phyloP scores from a whole-genome alignment of 2,113 vertebrate species.

The Colossoma macropomum region DNA sequence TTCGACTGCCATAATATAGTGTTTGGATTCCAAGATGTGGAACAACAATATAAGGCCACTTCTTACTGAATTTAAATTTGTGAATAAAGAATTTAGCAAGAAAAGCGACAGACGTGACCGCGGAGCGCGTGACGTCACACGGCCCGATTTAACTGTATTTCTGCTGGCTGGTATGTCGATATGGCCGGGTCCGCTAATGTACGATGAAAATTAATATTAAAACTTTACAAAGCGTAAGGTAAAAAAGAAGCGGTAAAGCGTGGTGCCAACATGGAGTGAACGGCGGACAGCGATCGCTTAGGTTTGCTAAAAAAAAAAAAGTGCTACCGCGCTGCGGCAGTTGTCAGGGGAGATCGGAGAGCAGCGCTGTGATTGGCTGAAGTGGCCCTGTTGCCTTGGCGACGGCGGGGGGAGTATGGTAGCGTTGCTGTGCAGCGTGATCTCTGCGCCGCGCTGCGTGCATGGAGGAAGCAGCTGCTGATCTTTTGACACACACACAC shows the following conservation, averaged over 20 bases:
- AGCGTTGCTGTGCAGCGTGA: slow-evolving; percentile 84
- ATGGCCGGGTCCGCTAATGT: too few species aligned
- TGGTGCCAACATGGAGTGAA: not conserved
- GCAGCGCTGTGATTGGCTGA: slow-evolving; percentile 78
- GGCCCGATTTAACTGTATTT: not conserved
- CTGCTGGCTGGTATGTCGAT: too few species aligned
- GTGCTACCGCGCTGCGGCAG: slow-evolving; percentile 81
- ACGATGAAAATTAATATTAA: too few species aligned
- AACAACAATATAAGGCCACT: too few species aligned
- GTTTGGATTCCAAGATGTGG: too few species aligned
- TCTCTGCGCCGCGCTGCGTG: slow-evolving; percentile 88
- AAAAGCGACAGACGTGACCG: too few species aligned
- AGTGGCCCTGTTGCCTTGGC: slow-evolving; percentile 88
- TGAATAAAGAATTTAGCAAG: too few species aligned
- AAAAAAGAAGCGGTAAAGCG: not conserved
- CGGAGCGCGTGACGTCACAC: not conserved
- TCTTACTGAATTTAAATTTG: too few species aligned
- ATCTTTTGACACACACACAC: slow-evolving; percentile 80
- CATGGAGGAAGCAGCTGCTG: slow-evolving; percentile 87
- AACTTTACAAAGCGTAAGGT: too few species aligned
- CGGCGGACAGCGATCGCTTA: slow-evolving; percentile 50
- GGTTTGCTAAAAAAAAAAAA: slow-evolving; percentile 48
- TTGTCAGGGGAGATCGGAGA: slow-evolving; percentile 82
- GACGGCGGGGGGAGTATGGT: slow-evolving; percentile 83
- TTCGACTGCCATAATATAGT: too few species aligned